Conservation (phyloP, 2,797 vertebrate species). For the Acanthopagrus latus region DNA sequence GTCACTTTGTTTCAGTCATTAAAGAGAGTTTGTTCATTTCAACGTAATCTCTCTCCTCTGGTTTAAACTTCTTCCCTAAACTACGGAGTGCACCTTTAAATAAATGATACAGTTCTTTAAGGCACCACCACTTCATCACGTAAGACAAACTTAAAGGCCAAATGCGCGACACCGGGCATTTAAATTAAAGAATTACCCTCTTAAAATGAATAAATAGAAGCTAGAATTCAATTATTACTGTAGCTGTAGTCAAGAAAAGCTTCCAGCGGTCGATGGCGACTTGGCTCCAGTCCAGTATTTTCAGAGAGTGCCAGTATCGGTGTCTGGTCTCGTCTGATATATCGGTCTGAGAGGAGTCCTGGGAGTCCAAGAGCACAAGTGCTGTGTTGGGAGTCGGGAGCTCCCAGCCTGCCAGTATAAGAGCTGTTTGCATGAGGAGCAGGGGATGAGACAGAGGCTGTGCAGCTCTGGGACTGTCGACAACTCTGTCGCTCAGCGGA, state of each 20-base stretch:
- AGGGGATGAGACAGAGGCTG: slow-evolving; percentile 61
- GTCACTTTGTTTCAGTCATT: too few relatives aligned
- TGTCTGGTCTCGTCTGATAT: slow-evolving; percentile 26
- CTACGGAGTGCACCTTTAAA: neutral
- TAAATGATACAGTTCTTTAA: neutral
- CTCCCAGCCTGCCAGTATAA: slow-evolving; percentile 63
- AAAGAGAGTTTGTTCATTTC: too few relatives aligned
- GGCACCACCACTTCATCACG: neutral
- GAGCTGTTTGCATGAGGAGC: slow-evolving; percentile 66
- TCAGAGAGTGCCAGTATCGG: slow-evolving; percentile 6
- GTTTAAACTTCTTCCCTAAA: too few relatives aligned
- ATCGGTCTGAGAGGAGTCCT: slow-evolving; percentile 41
- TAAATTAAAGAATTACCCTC: neutral
- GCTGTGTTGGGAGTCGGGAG: slow-evolving; percentile 70
- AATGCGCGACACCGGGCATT: neutral
- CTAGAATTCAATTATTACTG: neutral
- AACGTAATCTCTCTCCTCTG: too few relatives aligned
- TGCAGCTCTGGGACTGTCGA: slow-evolving; percentile 61
- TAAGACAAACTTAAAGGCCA: neutral
- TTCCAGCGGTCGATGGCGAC: neutral
- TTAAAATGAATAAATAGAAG: neutral
- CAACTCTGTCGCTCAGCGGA: slow-evolving; percentile 54
- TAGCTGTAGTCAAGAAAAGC: neutral
- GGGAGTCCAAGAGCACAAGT: slow-evolving; percentile 56
- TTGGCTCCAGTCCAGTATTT: neutral